Evolutionary conservation across 2,113 vertebrate genomes (phyloP).

Genomic region (Phrynosoma platyrhinos): DNA sequence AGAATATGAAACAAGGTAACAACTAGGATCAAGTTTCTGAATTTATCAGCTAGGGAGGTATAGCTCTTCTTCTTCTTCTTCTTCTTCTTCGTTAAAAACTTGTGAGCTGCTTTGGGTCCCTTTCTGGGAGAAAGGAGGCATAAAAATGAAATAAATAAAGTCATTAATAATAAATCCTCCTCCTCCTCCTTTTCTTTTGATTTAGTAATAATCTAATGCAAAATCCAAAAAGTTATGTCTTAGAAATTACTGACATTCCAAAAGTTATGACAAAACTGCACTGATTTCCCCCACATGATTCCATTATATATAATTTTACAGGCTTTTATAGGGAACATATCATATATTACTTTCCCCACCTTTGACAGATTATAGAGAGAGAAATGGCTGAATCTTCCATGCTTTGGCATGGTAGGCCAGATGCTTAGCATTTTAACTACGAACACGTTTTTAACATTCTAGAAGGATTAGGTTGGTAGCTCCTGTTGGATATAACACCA

Average conservation of each 20-base stretch:
- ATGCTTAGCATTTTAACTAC: not conserved
- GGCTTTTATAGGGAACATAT: not conserved
- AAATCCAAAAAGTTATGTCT: not conserved
- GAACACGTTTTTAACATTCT: not conserved
- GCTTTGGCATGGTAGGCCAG: not conserved
- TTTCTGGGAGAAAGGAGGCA: no score
- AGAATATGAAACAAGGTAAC: not conserved
- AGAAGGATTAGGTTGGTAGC: not conserved
- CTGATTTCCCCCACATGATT: not conserved
- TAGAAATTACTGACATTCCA: not conserved
- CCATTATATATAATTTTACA: not conserved
- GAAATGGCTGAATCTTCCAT: not conserved
- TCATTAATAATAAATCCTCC: no score
- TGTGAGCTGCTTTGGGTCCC: no score
- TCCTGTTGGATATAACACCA: not conserved
- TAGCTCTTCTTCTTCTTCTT: no score
- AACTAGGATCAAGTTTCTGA: not conserved
- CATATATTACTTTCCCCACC: not conserved
- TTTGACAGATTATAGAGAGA: not conserved
- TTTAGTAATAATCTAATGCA: not conserved
- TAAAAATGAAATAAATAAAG: no score
- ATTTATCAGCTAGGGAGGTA: not conserved
- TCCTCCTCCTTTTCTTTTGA: no score
- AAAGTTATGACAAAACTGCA: not conserved
- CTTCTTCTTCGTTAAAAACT: no score